These are phyloP conservation scores for Diorhabda sublineata DNA, from an alignment of 1,140 invertebrate species.

Conservation along the genomic window DNA sequence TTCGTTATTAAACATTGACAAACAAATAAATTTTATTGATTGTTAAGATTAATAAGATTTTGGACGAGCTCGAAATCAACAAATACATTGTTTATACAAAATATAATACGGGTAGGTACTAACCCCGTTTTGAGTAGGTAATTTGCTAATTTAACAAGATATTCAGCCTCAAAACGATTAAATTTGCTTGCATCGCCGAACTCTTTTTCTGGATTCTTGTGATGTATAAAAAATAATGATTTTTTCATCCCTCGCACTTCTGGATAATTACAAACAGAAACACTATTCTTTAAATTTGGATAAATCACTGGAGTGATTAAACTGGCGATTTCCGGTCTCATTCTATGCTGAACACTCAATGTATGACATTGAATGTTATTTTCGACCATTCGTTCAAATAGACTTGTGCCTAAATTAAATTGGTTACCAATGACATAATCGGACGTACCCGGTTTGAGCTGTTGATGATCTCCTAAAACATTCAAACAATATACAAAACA, in stretches of 20 bases:
- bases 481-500: neutral
- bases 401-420: constrained; percentile 58
- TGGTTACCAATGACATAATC: constrained; percentile 56
- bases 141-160: constrained; percentile 53
- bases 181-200: constrained; percentile 53
- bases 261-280: constrained; percentile 51
- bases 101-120: no score
- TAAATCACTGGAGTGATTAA: constrained; percentile 63
- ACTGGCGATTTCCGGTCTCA: constrained; percentile 61
- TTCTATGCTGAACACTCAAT: constrained; percentile 61
- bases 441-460: constrained; percentile 64
- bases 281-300: constrained; percentile 52
- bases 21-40: no score
- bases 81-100: no score
- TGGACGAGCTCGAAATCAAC: no score
- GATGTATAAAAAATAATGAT: constrained; percentile 61
- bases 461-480: constrained; percentile 68
- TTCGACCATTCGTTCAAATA: constrained; percentile 69
- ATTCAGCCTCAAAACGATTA: constrained; percentile 59
- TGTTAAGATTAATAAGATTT: no score
- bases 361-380: constrained; percentile 54
- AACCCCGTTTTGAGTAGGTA: constrained; percentile 57
- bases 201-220: constrained; percentile 52
- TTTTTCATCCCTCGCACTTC: constrained; percentile 50
- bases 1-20: no score